phyloP scores from a whole-genome alignment of 2,113 vertebrate species.

The Monarcha castaneiventris region DNA sequence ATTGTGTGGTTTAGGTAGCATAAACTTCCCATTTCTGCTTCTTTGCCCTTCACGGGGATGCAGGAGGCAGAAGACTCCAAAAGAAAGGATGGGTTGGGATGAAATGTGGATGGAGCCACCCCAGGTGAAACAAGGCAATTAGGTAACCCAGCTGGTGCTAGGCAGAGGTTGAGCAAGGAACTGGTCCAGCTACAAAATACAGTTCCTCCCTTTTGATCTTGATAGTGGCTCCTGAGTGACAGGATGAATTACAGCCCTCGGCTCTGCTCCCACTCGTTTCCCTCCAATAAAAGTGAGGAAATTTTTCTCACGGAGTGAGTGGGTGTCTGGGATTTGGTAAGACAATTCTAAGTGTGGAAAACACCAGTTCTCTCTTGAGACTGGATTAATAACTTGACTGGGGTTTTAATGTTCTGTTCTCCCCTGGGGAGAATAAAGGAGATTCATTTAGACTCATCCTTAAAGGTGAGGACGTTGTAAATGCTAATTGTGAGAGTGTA shows the following conservation, averaged over 20 bases:
- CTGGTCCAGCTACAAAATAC: neutral
- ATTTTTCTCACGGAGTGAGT: neutral
- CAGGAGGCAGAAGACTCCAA: neutral
- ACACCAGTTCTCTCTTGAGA: accelerated
- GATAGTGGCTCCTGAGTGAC: neutral
- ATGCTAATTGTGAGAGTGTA: neutral
- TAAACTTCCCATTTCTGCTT: neutral
- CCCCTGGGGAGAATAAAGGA: neutral
- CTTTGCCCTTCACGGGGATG: neutral
- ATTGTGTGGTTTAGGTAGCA: neutral
- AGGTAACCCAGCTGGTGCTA: neutral
- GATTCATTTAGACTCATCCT: neutral
- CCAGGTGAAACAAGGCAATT: neutral
- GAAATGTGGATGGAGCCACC: neutral
- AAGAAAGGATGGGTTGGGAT: neutral
- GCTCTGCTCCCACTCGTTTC: conserved; percentile 13
- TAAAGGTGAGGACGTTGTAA: neutral
- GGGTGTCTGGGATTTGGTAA: conserved; percentile 2
- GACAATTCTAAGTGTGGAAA: neutral
- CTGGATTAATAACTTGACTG: neutral
- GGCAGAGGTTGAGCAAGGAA: conserved; percentile 18
- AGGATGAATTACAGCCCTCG: neutral
- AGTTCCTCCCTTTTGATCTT: conserved; percentile 50
- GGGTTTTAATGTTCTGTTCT: neutral
- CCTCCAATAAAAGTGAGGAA: neutral